These are phyloP conservation scores for Caradrina kadenii DNA, from an alignment of 2,888 invertebrate genomes.

Conservation along the genomic window DNA sequence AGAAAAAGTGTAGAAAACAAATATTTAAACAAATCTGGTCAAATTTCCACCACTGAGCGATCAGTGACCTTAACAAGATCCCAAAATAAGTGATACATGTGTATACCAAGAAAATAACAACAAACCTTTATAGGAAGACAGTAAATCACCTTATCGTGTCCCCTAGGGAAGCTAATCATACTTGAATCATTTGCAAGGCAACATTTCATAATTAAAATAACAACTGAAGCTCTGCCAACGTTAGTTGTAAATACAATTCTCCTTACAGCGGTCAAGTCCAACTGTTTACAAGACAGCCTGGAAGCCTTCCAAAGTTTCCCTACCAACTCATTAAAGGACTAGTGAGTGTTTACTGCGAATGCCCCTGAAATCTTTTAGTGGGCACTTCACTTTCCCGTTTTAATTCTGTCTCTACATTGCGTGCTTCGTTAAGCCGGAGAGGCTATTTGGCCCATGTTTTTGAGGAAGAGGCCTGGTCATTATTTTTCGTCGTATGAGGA, in stretches of 20 bases:
- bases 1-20: too few relatives aligned
- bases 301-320: constrained; percentile 85
- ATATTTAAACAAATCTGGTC: too few relatives aligned
- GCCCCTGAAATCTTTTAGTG: constrained; percentile 86
- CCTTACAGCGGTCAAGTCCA: constrained; percentile 58
- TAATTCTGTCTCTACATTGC: constrained; percentile 78
- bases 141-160: neutral
- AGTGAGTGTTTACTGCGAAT: constrained; percentile 86
- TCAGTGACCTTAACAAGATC: too few relatives aligned
- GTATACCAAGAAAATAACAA: too few relatives aligned
- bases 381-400: constrained; percentile 81
- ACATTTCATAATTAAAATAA: constrained; percentile 39
- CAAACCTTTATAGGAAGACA: too few relatives aligned
- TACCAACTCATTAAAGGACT: constrained; percentile 83
- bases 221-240: constrained; percentile 42
- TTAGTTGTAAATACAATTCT: constrained; percentile 57
- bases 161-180: neutral
- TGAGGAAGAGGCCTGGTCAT: constrained; percentile 64
- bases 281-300: constrained; percentile 83
- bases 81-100: too few relatives aligned
- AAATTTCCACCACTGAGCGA: too few relatives aligned
- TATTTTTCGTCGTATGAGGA: constrained; percentile 60
- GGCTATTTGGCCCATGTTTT: constrained; percentile 84
- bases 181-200: constrained; percentile 8
- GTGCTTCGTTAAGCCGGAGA: constrained; percentile 85